Conservation (phyloP, 2,888 invertebrate genomes). For the Lithosia quadra region DNA sequence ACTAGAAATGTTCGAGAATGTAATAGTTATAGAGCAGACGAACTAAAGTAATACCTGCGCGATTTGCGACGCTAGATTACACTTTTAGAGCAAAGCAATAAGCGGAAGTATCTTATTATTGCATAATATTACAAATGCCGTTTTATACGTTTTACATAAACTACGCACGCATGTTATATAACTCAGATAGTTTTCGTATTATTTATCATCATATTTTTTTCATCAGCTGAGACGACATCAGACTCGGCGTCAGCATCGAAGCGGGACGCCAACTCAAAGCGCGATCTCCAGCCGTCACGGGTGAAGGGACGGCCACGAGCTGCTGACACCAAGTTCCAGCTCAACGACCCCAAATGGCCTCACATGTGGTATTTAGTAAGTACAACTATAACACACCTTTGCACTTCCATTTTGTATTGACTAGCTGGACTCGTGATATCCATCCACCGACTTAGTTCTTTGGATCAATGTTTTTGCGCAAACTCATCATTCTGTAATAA, state of each 20-base stretch:
- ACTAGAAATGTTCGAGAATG: background rate
- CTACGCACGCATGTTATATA: background rate
- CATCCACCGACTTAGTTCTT: no score
- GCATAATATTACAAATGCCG: background rate
- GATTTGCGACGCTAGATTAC: background rate
- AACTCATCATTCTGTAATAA: no score
- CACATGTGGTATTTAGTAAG: constrained; percentile 99
- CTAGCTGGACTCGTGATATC: no score
- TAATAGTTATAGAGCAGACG: background rate
- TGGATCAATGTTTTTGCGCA: no score
- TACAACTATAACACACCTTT: constrained; percentile 54
- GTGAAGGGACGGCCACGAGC: constrained; percentile 90
- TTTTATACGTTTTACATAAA: background rate
- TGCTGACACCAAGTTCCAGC: constrained; percentile 80
- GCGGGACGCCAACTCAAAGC: constrained; percentile 71
- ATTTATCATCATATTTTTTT: constrained; percentile 29
- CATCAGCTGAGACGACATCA: constrained; percentile 67
- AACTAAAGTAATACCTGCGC: background rate
- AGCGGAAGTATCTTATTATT: background rate
- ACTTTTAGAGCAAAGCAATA: background rate
- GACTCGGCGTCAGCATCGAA: constrained; percentile 70
- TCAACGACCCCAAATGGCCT: constrained; percentile 97
- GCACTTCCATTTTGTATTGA: no score
- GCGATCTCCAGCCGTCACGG: constrained; percentile 89
- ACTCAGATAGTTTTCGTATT: background rate